A percentile compares a stretch with the other conserved stretches of the same genome.
These are phyloP conservation scores for Caenorhabditis angaria DNA, from an alignment of 2,888 invertebrate genomes.

Conservation along the genomic window DNA sequence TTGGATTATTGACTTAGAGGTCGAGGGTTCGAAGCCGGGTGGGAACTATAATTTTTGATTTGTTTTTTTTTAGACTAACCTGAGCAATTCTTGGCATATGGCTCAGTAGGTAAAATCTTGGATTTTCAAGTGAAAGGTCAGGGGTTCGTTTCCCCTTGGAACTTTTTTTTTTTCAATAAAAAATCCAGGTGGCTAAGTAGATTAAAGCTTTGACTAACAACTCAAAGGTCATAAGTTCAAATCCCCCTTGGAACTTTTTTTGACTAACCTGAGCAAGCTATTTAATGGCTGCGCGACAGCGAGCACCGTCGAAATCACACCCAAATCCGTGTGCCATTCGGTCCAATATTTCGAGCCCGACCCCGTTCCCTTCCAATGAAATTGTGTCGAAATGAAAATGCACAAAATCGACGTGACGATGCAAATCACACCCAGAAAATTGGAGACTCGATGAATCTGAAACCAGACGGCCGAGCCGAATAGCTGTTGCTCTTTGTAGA, in stretches of 20 bases:
- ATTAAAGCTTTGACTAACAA: no score
- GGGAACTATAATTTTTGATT: no score
- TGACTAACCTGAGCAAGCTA: constrained; percentile 20
- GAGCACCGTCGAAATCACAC: constrained; percentile 45
- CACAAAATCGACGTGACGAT: constrained; percentile 47
- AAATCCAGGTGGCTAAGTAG: no score
- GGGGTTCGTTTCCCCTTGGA: no score
- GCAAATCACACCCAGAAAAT: constrained; percentile 45
- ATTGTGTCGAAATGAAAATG: constrained; percentile 44
- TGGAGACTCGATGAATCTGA: constrained; percentile 50
- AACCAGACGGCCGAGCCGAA: constrained; percentile 52
- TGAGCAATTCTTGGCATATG: no score
- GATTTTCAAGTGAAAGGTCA: no score
- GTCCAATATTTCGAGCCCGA: constrained; percentile 42
- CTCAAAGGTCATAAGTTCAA: not conserved
- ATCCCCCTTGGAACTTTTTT: constrained; percentile 5
- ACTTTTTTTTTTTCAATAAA: no score
- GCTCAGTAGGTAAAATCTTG: no score
- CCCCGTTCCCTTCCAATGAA: constrained; percentile 50
- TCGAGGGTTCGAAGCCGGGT: no score
- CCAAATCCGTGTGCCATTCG: constrained; percentile 45
- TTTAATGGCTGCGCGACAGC: constrained; percentile 47
- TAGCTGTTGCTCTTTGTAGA: constrained; percentile 33
- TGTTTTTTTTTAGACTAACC: no score
- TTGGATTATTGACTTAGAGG: no score